Percentiles rank a stretch among this genome's conserved stretches.
These are phyloP conservation scores for Helicoverpa zea DNA, from an alignment of 1,140 invertebrate genomes.

Conservation along the genomic window DNA sequence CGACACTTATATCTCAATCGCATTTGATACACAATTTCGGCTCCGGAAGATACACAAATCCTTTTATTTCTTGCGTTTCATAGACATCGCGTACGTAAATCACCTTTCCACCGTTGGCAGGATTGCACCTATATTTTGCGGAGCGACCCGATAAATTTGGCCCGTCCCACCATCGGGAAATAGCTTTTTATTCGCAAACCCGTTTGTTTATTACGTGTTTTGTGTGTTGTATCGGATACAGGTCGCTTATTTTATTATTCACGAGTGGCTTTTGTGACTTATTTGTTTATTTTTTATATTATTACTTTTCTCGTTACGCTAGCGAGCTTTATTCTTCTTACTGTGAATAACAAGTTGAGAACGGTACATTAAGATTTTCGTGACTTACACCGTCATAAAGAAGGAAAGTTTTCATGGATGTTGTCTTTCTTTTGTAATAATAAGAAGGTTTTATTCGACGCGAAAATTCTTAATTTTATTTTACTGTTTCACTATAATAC, in stretches of 20 bases:
- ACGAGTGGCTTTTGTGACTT: slow-evolving; percentile 56
- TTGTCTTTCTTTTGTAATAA: slow-evolving; percentile 33
- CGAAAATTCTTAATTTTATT: slow-evolving; percentile 24
- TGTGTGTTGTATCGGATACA: slow-evolving; percentile 68
- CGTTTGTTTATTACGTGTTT: slow-evolving; percentile 72
- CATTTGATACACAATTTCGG: slow-evolving; percentile 47
- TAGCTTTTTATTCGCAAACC: slow-evolving; percentile 74
- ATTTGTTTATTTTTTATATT: slow-evolving; percentile 52
- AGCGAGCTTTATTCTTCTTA: slow-evolving; percentile 41
- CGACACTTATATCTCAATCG: slow-evolving; percentile 49
- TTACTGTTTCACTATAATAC: slow-evolving; percentile 10
- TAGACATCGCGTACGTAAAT: slow-evolving; percentile 66
- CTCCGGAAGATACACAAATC: slow-evolving; percentile 61
- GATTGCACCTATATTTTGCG: slow-evolving; percentile 70
- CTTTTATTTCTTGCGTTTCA: slow-evolving; percentile 69
- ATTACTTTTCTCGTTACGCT: slow-evolving; percentile 40
- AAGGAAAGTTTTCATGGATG: slow-evolving; percentile 10
- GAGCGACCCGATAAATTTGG: slow-evolving; percentile 73
- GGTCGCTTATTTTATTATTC: slow-evolving; percentile 68
- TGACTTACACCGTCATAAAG: slow-evolving; percentile 30
- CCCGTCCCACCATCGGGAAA: slow-evolving; percentile 63
- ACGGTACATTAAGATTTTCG: slow-evolving; percentile 42
- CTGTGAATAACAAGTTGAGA: slow-evolving; percentile 43
- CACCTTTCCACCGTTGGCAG: slow-evolving; percentile 58
- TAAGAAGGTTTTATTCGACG: slow-evolving; percentile 19